Evolutionary conservation across 2,888 invertebrate species (phyloP).

Genomic region (Neuroscelio doddi): DNA sequence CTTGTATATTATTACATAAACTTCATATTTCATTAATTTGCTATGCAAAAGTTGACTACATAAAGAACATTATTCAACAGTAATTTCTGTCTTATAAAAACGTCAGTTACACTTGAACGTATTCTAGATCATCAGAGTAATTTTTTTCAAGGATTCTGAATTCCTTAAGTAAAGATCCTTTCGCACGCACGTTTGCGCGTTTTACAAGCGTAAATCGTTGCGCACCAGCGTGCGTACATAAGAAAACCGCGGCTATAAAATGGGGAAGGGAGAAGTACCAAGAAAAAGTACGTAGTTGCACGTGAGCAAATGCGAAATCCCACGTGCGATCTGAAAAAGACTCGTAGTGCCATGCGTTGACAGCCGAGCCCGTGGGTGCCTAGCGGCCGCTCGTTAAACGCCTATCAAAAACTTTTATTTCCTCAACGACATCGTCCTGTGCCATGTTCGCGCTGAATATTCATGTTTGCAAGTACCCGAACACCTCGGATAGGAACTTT

Average conservation of each 20-base stretch:
- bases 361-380: constrained; percentile 10
- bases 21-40: too few species aligned
- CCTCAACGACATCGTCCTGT: constrained; percentile 4
- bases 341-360: constrained; percentile 10
- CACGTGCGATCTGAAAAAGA: constrained; percentile 9
- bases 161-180: too few species aligned
- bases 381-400: constrained; percentile 12
- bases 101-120: too few species aligned
- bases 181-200: not conserved
- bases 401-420: constrained; percentile 14
- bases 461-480: not conserved
- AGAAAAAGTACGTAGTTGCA: not conserved
- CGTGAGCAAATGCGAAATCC: constrained; percentile 11
- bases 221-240: constrained; percentile 1
- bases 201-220: constrained; percentile 6
- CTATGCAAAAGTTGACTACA: too few species aligned
- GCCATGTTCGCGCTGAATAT: constrained; percentile 7
- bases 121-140: too few species aligned
- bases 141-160: too few species aligned
- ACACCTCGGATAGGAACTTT: not conserved
- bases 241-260: constrained; percentile 2
- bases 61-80: too few species aligned
- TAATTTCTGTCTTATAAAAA: too few species aligned
- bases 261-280: not conserved
- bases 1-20: too few species aligned